Base-by-base conservation (phyloP, 2,888 invertebrate species). In the Urechis unicinctus region DNA sequence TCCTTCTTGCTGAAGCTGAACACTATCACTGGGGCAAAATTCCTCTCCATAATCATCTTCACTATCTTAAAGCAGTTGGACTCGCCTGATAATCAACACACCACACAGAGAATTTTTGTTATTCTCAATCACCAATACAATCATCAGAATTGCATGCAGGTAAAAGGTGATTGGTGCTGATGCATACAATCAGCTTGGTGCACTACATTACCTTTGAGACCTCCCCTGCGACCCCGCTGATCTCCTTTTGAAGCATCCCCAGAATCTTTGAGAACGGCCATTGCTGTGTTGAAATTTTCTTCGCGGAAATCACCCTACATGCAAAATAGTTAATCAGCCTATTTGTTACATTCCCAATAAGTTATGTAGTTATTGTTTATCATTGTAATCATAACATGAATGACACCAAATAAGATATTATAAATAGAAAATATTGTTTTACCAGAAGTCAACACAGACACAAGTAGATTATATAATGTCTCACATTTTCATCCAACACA, bases 1-100 rank as follows among this genome's bases (percentile, higher is more conserved):
- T 98, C 97, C 74, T 95, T 97, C 74, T 96, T 94, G 71, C 95
- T 95, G 78, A 99, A 99, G 73, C 96, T 96, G 82, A 99, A 99
- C 55, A 96, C 91, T 66, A 99, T 98, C 2, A 96, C 95, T 0
- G 98, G 98, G 0, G 96, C 92, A 78, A 97, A 92, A 77, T 92
- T 93, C 26, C 93, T 83, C 73, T 98, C 96, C 91, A 96, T 94
- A 43, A 98, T 92, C 91, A 98, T 96, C 79, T 96, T 94, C 24
- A 98, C 90, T 60, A 99, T 91, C 81, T 96, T 97, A 73, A 91
- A 93, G 67, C 95, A 94, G 72, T 92, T 93, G 0, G 91, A 86
- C 52, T 78, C 77, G 53, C 79, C 77, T 61, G 41, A 21, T 13
- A 53, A n/a, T 43, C 44, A 52, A 44, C 21, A 52, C 45, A 52